Evolutionary conservation across 2,113 vertebrate species (phyloP).

Genomic region (Erythrolamprus reginae): DNA sequence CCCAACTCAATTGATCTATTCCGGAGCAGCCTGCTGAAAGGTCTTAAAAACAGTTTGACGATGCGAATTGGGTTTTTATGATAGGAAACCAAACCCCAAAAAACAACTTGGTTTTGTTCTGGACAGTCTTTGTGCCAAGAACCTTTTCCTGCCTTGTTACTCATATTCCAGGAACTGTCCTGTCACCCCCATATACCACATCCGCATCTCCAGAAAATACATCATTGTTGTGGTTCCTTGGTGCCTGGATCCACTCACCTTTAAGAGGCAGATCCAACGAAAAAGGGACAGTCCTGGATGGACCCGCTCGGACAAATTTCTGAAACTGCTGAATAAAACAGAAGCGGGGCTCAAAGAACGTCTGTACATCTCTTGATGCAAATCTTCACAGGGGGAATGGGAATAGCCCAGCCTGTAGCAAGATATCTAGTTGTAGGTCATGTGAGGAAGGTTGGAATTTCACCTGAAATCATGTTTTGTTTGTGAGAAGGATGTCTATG

Average conservation of each 20-base stretch:
- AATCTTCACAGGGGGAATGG: not conserved
- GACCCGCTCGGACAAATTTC: not conserved
- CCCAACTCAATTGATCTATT: conserved; percentile 21
- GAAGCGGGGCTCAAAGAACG: not conserved
- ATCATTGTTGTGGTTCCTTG: no score
- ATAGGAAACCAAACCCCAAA: not conserved
- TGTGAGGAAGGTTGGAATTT: not conserved
- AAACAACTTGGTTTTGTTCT: not conserved
- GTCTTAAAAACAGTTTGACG: not conserved
- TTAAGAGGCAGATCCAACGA: not conserved
- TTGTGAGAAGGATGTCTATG: not conserved
- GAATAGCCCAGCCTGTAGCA: not conserved
- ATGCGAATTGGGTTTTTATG: not conserved
- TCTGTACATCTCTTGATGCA: not conserved
- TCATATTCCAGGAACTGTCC: not conserved
- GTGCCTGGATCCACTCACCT: no score
- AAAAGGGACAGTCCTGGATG: not conserved
- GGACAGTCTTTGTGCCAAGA: not conserved
- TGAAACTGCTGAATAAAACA: not conserved
- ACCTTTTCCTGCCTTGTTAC: not conserved
- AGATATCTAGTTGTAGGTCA: conserved; percentile 1
- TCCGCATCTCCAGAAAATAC: not conserved
- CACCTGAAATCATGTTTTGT: not conserved
- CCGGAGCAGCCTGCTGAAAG: conserved; percentile 6
- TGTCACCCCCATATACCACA: not conserved